Evolutionary conservation across 2,113 vertebrate species (phyloP), one percentile per base, ranked within the genome.

Genomic region (Numenius arquata): DNA sequence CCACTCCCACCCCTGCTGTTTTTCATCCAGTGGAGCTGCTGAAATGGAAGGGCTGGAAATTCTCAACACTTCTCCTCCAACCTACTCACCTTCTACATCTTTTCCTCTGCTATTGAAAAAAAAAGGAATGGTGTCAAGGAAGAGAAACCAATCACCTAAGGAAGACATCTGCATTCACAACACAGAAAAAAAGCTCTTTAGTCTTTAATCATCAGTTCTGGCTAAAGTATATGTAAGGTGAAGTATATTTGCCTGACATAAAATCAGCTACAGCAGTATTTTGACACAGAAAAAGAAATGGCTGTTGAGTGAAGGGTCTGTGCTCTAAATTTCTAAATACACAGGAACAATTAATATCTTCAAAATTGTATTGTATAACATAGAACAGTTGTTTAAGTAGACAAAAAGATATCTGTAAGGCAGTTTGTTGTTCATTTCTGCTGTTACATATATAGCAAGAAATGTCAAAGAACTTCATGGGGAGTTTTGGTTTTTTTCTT

Each of bases 401-500:
- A 59, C 12, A 81, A 91, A 62, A 70, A 62, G 4, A 21, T 55
- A 23, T 32, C 29, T 59, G 4, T 50, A 82, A 75, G 21, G 36
- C 25, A 48, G 34, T 55, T 45, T 47, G 11, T 17, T 68, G 12
- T 47, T 89, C 58, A 9, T 68, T 85, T 71, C 71, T 78, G 32
- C 13, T 38, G 11, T 36, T 72, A 63, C 15, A 40, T 43, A 19
- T 19, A 34, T 15, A 36, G 15, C n/a, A 90, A 85, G 5, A 7
- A 52, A 36, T 6, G 25, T 43, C 45, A 59, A 90, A 79, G 20
- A 80, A 50, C 5, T 50, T 78, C 4, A 40, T 1, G 4, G 5
- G 14, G 1, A 4, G 0, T 3, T 32, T 48, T 43, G 4, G 7
- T 0, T 8, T 43, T 41, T 26, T 23, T 45, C 40, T 68, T 52